Percentiles rank a stretch among this genome's conserved stretches.
These are phyloP conservation scores for Pammene aurita DNA, from an alignment of 2,888 invertebrate genomes.

Conservation along the genomic window DNA sequence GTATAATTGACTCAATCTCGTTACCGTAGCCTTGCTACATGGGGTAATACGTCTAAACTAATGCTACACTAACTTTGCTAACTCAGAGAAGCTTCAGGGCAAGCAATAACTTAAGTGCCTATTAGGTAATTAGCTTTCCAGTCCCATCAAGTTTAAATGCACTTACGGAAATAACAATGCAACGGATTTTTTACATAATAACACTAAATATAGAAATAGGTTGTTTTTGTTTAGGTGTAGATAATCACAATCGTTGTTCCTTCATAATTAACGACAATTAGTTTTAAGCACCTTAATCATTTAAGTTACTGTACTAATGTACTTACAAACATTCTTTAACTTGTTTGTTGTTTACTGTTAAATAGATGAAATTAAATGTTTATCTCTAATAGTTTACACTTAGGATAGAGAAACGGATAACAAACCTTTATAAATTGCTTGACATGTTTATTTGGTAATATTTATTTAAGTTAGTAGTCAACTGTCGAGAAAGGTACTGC, in stretches of 20 bases:
- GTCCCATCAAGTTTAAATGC: background rate
- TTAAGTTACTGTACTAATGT: too few species aligned
- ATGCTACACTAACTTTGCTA: slow-evolving; percentile 15
- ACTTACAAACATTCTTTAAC: slow-evolving; percentile 8
- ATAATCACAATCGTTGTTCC: too few species aligned
- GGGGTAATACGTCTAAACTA: slow-evolving; percentile 6
- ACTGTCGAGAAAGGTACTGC: too few species aligned
- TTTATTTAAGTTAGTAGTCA: too few species aligned
- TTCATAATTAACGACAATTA: slow-evolving; percentile 17
- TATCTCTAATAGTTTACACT: background rate
- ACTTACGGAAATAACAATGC: background rate
- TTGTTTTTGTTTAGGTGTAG: too few species aligned
- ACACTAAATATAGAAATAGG: too few species aligned
- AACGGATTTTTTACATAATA: too few species aligned
- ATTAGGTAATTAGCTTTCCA: slow-evolving; percentile 16
- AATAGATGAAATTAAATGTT: background rate
- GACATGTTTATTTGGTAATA: too few species aligned
- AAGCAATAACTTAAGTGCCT: slow-evolving; percentile 21
- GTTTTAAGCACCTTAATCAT: slow-evolving; percentile 2
- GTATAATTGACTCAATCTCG: background rate
- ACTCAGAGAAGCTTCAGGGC: background rate
- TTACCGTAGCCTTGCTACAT: slow-evolving; percentile 6
- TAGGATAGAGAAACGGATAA: too few species aligned
- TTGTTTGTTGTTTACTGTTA: background rate
- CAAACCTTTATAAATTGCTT: too few species aligned